These are phyloP conservation scores for Drosophila antonietae DNA, from an alignment of 2,888 invertebrate genomes.

Conservation along the genomic window DNA sequence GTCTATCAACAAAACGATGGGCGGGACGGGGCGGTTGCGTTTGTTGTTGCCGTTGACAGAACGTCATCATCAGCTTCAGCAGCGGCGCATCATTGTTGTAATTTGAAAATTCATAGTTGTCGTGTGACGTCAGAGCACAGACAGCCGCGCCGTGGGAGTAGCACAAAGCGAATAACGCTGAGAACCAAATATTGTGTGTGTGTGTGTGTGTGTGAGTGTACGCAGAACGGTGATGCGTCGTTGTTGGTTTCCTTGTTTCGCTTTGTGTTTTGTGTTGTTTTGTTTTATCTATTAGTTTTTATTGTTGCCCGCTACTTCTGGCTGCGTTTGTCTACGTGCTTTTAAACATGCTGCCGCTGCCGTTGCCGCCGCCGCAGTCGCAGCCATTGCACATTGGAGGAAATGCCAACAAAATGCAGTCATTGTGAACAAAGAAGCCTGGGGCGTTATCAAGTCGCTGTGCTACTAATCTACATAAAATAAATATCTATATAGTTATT, in stretches of 20 bases:
- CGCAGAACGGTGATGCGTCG: not conserved
- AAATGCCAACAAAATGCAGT: conserved; percentile 24
- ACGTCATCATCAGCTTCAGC: conserved; percentile 38
- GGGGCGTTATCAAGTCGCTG: conserved; percentile 3
- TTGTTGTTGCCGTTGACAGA: conserved; percentile 28
- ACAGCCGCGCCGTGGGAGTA: conserved; percentile 15
- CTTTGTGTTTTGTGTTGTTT: conserved; percentile 19
- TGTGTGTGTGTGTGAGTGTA: conserved; percentile 8
- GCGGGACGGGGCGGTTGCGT: not conserved
- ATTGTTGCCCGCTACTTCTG: conserved; percentile 23
- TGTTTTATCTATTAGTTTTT: conserved; percentile 27
- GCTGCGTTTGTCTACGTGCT: conserved; percentile 56
- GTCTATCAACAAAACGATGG: conserved; percentile 15
- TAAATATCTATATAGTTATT: conserved; percentile 1
- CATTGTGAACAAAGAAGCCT: conserved; percentile 5
- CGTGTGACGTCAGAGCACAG: conserved; percentile 52
- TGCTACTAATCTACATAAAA: conserved; percentile 19
- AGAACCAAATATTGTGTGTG: conserved; percentile 23
- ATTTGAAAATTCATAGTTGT: conserved; percentile 40
- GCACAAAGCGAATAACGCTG: conserved; percentile 15
- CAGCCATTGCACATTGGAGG: conserved; percentile 37
- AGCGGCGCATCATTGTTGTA: conserved; percentile 43
- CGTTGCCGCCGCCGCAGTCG: conserved; percentile 4
- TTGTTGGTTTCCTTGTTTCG: conserved; percentile 14
- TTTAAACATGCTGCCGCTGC: conserved; percentile 35